phyloP scores from a whole-genome alignment of 1,140 invertebrate species.

The Euglossa dilemma region DNA sequence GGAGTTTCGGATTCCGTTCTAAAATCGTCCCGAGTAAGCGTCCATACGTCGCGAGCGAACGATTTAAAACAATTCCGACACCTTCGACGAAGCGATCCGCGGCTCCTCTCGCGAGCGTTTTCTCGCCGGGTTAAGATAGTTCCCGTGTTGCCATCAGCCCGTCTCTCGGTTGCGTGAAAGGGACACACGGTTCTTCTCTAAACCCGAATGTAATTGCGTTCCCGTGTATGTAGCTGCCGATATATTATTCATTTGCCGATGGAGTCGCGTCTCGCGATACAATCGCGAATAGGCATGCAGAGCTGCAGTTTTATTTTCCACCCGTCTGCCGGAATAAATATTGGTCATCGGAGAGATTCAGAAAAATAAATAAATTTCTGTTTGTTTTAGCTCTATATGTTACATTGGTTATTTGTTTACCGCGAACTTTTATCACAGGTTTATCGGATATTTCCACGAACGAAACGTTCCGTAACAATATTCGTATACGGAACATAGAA shows the following conservation, averaged over 20 bases:
- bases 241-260: conserved; percentile 34
- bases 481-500: no score
- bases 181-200: neutral
- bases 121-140: conserved; percentile 40
- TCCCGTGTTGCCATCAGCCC: conserved; percentile 33
- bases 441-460: no score
- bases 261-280: neutral
- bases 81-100: neutral
- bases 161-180: conserved; percentile 3
- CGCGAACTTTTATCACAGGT: no score
- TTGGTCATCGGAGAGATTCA: no score
- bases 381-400: no score
- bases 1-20: conserved; percentile 27
- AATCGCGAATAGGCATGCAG: neutral
- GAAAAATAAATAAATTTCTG: no score
- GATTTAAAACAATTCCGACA: conserved; percentile 13
- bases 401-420: no score
- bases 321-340: no score
- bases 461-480: no score
- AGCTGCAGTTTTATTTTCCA: no score
- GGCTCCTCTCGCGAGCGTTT: conserved; percentile 19
- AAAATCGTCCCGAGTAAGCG: conserved; percentile 6
- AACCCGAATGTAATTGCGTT: conserved; percentile 45
- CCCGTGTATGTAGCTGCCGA: conserved; percentile 35
- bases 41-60: neutral